Percentiles rank a stretch among this genome's conserved stretches.
Conservation (phyloP, 2,797 vertebrate species). For the Momotus momota region DNA sequence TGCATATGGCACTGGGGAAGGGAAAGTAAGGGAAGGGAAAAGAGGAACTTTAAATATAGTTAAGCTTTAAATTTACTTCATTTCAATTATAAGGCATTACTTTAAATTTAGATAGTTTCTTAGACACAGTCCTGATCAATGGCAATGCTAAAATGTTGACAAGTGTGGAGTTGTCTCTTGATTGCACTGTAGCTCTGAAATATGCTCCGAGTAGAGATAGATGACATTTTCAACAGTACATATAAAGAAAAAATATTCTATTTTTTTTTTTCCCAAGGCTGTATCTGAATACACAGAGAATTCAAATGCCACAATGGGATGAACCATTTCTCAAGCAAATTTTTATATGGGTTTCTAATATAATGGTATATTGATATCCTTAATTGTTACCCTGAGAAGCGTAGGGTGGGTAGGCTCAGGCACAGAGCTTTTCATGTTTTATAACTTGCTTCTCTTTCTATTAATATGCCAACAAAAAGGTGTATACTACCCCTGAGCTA, state of each 20-base stretch:
- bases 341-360: neutral
- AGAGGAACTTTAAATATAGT: neutral
- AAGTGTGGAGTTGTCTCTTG: neutral
- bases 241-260: no score
- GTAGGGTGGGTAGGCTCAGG: neutral
- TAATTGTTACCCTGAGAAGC: neutral
- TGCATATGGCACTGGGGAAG: neutral
- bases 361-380: neutral
- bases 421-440: neutral
- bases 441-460: neutral
- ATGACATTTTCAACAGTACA: neutral
- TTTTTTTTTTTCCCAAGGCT: neutral
- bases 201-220: neutral
- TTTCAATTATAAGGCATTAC: neutral
- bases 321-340: neutral
- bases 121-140: neutral
- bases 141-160: neutral
- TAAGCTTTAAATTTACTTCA: neutral
- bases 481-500: neutral
- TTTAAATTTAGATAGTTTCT: neutral
- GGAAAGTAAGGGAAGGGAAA: neutral
- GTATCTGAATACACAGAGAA: neutral
- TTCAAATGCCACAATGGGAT: neutral
- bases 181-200: neutral
- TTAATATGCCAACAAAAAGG: neutral